Base-by-base conservation (phyloP, 2,888 invertebrate genomes). In the Quadriops clusia region DNA sequence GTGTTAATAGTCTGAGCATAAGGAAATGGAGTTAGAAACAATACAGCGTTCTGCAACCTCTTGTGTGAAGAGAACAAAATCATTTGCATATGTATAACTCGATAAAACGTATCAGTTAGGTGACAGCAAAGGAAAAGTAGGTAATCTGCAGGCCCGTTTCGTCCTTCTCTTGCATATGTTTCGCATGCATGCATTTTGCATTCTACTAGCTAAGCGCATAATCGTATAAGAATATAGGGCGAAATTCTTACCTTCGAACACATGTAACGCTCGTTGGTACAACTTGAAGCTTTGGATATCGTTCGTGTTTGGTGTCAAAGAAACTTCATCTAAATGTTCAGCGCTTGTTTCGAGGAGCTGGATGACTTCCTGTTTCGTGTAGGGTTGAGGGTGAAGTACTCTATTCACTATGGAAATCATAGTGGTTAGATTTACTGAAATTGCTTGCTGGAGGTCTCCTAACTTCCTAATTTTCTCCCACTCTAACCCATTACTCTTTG, bases 231-330 rank as follows among this genome's bases (percentile, higher is more conserved):
- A 2, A 17, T 26, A 12, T n/a, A 16, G 21, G 9, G 22, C 12
- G 6, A n/a, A n/a, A n/a, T n/a, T 38, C 52, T 57, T 56, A 77
- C 79, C 80, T 68, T 77, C 71, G 48, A 81, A 79, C 9, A 97
- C 95, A 56, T 98, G 97, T 15, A 79, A 62, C 3, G 91, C 87
- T 41, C 98, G 73, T 52, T 93, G 81, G 39, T 72, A 70, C 17
- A 97, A 65, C 58, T 87, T 82, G 51, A 87, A 85, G 42, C 67
- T 63, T 39, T 65, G 53, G 46, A 80, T 65, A 38, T 72, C 57
- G 32, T 60, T 60, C 8, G 80, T 81, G 47, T 78, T 74, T 32
- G 64, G 57, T 24, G 74, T 74, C 26, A 89, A 63, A 42, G 78
- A 74, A 41, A 65, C 67, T 14, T 70, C 64, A 38, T 75, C 70